Base-by-base conservation (phyloP, 2,888 invertebrate genomes). In the Sipha maydis region DNA sequence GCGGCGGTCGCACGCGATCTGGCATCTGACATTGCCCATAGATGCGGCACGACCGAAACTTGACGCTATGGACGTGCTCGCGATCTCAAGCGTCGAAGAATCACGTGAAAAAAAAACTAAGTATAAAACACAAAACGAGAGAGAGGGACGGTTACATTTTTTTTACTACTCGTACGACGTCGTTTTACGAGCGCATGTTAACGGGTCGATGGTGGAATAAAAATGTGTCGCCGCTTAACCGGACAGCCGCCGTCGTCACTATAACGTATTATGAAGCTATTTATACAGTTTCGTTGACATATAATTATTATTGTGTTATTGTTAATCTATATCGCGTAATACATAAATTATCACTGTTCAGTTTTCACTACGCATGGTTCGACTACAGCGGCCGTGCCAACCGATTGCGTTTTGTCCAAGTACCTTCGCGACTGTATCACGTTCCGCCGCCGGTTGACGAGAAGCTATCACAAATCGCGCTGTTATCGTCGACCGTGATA, bases 21-120 rank as follows among this genome's bases (percentile, higher is more conserved):
- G 48, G 48, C 85, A 85, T 85, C 67, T n/a, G 48, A 48, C 85
- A 85, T 85, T 61, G 61, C 61, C 61, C 61, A 61, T 61, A 21
- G 61, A 19, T 21, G 19, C 61, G 77, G 41, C n/a, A 69, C 41
- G 48, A 25, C 82, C 41, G 71, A 83, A 71, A 34, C n/a, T 28
- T 9, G 14, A 69, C 69, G 28, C 69, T 11, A 9, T 11, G 17
- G 14, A 28, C 5, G 17, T 14, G 71, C 28, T 31, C 71, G 5
- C 71, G 17, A 9, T 69, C n/a, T 69, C n/a, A 28, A 3, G 4
- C 67, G 67, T 67, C 25, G 67, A 11, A 9, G 11, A 48, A 61
- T 61, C 25, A 21, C 61, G 61, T 0, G 28, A 71, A 28, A 28
- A 28, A 69, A 71, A 31, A 69, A 3, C 8, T 8, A 69, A 69